Conservation (phyloP, 2,797 vertebrate genomes). For the Thamnophis elegans region DNA sequence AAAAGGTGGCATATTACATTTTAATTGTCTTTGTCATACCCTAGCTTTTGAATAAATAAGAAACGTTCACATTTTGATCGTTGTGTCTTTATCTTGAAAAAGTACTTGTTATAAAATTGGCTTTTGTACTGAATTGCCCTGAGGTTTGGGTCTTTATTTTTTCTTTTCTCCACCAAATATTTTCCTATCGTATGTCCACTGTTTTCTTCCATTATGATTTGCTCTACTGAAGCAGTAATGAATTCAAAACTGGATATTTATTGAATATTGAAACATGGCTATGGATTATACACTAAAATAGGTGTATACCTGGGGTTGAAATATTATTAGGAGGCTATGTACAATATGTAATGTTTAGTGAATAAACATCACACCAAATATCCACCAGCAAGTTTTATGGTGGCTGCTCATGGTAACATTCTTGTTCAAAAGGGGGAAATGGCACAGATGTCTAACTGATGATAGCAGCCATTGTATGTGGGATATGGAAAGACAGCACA, state of each 20-base stretch:
- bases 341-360: neutral
- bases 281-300: neutral
- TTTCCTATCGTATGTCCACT: neutral
- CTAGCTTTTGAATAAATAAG: conserved; percentile 75
- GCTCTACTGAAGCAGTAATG: neutral
- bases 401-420: neutral
- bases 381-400: neutral
- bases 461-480: neutral
- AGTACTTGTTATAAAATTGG: neutral
- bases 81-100: conserved; percentile 51
- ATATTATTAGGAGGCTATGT: neutral
- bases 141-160: neutral
- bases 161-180: neutral
- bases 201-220: neutral
- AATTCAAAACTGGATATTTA: neutral
- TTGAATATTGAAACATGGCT: neutral
- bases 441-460: neutral
- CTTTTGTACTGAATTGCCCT: neutral
- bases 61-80: conserved; percentile 56
- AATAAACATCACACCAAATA: neutral
- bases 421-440: neutral
- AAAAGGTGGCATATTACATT: conserved; percentile 69
- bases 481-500: neutral
- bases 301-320: neutral
- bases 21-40: conserved; percentile 70